A percentile compares a stretch with the other conserved stretches of the same genome.
phyloP scores from a whole-genome alignment of 2,888 invertebrate species.

The Aphelenchoides bicaudatus region DNA sequence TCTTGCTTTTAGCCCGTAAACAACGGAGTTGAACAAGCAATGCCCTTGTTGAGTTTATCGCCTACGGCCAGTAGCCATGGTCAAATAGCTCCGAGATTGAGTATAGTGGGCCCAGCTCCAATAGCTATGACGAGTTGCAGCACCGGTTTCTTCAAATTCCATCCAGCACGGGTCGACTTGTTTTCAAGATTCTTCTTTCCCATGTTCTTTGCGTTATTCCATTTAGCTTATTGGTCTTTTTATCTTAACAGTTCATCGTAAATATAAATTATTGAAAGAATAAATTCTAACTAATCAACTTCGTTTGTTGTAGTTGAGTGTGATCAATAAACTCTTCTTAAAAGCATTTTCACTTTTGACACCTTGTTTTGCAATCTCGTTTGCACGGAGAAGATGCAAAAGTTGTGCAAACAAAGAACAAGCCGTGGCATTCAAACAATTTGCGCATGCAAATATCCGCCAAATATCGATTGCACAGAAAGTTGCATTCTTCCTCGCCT shows the following conservation, averaged over 20 bases:
- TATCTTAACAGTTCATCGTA: slow-evolving; percentile 38
- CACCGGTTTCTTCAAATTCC: slow-evolving; percentile 22
- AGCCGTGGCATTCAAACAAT: too few relatives aligned
- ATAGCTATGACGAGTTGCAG: slow-evolving; percentile 6
- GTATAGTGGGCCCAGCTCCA: slow-evolving; percentile 21
- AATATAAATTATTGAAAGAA: neutral
- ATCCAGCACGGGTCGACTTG: slow-evolving; percentile 47
- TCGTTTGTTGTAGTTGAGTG: too few relatives aligned
- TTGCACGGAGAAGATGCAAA: too few relatives aligned
- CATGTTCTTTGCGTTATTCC: slow-evolving; percentile 52
- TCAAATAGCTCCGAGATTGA: slow-evolving; percentile 12
- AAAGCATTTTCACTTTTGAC: too few relatives aligned
- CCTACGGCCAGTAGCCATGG: slow-evolving; percentile 25
- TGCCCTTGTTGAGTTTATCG: slow-evolving; percentile 33
- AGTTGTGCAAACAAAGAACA: too few relatives aligned
- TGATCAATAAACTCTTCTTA: too few relatives aligned
- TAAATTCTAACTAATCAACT: too few relatives aligned
- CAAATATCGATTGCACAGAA: too few relatives aligned
- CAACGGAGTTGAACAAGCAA: slow-evolving; percentile 33
- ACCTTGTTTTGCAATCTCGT: too few relatives aligned
- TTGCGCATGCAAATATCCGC: too few relatives aligned
- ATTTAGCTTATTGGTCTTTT: slow-evolving; percentile 54
- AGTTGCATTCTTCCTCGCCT: too few relatives aligned
- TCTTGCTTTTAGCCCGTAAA: slow-evolving; percentile 24
- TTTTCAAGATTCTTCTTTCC: slow-evolving; percentile 56